A percentile compares a stretch with the other conserved stretches of the same genome.
These are phyloP conservation scores for Lethocerus indicus DNA, from an alignment of 1,140 invertebrate species.

Conservation along the genomic window DNA sequence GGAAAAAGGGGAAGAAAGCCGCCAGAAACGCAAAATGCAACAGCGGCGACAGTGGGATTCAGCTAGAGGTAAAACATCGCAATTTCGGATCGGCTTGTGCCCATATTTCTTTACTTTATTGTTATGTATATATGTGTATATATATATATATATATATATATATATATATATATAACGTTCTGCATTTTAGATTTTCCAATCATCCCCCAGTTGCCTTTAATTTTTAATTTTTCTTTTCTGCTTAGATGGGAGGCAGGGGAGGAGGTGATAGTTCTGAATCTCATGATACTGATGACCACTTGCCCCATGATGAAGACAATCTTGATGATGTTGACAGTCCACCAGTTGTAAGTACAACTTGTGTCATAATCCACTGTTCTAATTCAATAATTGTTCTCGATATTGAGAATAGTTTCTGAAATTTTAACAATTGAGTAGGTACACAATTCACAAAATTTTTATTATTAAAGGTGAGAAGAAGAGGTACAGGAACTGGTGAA, in stretches of 20 bases:
- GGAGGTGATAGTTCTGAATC: constrained; percentile 40
- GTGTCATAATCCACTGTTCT: not conserved
- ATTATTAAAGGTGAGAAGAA: constrained; percentile 17
- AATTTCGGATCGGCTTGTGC: no score
- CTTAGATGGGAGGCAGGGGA: constrained; percentile 24
- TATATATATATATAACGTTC: not conserved
- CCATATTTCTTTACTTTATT: no score
- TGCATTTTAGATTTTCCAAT: not conserved
- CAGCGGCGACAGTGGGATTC: constrained; percentile 56
- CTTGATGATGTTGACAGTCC: constrained; percentile 37
- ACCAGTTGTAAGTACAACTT: constrained; percentile 25
- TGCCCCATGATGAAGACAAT: constrained; percentile 20
- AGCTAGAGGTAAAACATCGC: constrained; percentile 44
- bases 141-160: no score
- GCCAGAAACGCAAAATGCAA: constrained; percentile 53
- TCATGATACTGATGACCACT: constrained; percentile 37
- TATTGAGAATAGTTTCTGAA: not conserved
- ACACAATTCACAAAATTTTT: not conserved
- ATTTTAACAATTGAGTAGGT: not conserved
- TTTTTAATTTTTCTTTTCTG: not conserved
- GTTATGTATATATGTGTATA: no score
- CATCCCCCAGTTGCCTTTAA: not conserved
- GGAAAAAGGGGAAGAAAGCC: constrained; percentile 46
- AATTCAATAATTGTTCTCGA: not conserved
- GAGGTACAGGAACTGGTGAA: constrained; percentile 14